Evolutionary conservation across 2,888 invertebrate genomes (phyloP).

Genomic region (Tinea semifulvella): DNA sequence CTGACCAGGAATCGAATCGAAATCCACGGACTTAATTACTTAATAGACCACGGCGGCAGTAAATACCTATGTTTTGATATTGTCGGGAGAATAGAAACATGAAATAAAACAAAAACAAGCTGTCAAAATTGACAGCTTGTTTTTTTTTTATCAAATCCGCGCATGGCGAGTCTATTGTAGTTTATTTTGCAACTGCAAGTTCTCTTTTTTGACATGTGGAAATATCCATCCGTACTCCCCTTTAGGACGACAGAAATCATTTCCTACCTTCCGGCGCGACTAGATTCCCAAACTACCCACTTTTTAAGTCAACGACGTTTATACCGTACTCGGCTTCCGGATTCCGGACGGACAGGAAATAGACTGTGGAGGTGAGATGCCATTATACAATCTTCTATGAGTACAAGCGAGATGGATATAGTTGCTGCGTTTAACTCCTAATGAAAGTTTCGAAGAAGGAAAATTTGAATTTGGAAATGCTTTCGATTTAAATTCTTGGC

Average conservation of each 20-base stretch:
- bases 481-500: too few species aligned
- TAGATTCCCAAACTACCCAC: constrained; percentile 55
- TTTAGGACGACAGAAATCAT: constrained; percentile 51
- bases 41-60: too few species aligned
- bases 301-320: constrained; percentile 55
- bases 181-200: too few species aligned
- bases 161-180: too few species aligned
- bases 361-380: constrained; percentile 50
- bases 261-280: constrained; percentile 48
- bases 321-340: constrained; percentile 32
- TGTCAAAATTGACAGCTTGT: too few species aligned
- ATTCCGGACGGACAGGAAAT: constrained; percentile 50
- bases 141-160: too few species aligned
- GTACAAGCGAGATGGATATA: constrained; percentile 24
- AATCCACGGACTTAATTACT: too few species aligned
- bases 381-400: constrained; percentile 22
- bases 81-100: too few species aligned
- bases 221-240: constrained; percentile 27
- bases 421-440: constrained; percentile 22
- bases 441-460: constrained; percentile 26
- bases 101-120: too few species aligned
- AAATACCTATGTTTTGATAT: too few species aligned
- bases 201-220: too few species aligned
- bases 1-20: too few species aligned
- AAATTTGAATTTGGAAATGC: constrained; percentile 20